Percentiles rank a stretch among this genome's conserved stretches.
Conservation (phyloP, 2,888 invertebrate species). For the Drosophila recens region DNA sequence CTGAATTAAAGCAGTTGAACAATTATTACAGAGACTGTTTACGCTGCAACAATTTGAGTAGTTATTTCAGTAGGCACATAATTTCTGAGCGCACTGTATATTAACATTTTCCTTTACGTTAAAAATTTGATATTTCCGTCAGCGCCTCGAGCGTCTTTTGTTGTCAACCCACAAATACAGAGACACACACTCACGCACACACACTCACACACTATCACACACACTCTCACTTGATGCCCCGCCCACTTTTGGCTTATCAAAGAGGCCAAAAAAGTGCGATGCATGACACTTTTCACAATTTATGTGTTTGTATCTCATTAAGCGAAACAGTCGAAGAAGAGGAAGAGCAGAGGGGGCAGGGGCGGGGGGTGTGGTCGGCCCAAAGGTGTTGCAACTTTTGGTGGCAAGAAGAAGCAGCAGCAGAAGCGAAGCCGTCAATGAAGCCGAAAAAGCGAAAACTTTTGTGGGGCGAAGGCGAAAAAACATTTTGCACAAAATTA, state of each 20-base stretch:
- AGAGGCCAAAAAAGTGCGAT: slow-evolving; percentile 62
- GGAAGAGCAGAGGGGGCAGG: background rate
- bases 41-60: background rate
- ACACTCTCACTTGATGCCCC: slow-evolving; percentile 14
- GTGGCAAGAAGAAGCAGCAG: slow-evolving; percentile 20
- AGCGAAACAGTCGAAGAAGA: slow-evolving; percentile 54
- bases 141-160: slow-evolving; percentile 71
- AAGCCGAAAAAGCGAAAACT: slow-evolving; percentile 52
- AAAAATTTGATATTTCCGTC: slow-evolving; percentile 78
- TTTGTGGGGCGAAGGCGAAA: slow-evolving; percentile 48
- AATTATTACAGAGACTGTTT: background rate
- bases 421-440: slow-evolving; percentile 42
- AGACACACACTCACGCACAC: slow-evolving; percentile 18
- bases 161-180: slow-evolving; percentile 20
- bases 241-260: slow-evolving; percentile 79
- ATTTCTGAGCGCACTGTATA: slow-evolving; percentile 5
- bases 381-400: slow-evolving; percentile 64
- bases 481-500: slow-evolving; percentile 76
- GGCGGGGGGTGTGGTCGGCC: slow-evolving; percentile 22
- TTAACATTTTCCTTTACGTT: slow-evolving; percentile 15
- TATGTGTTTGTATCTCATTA: slow-evolving; percentile 85
- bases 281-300: slow-evolving; percentile 84
- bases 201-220: slow-evolving; percentile 16
- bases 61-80: background rate
- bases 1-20: background rate